Evolutionary conservation across 2,888 invertebrate genomes (phyloP).

Genomic region (Gymnocheta viridis): DNA sequence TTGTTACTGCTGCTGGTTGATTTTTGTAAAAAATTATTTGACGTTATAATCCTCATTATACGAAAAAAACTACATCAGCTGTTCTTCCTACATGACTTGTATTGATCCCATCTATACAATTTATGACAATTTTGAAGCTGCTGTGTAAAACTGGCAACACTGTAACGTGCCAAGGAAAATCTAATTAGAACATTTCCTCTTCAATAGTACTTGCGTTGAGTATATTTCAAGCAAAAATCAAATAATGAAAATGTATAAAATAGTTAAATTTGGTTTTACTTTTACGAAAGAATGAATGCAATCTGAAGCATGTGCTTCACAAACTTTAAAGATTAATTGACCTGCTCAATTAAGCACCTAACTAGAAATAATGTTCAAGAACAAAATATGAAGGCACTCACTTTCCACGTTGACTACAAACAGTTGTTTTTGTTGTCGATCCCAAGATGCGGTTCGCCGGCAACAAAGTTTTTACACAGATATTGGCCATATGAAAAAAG

Average conservation of each 20-base stretch:
- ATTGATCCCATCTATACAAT: no score
- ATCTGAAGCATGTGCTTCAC: slow-evolving; percentile 19
- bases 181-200: slow-evolving; percentile 29
- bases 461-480: slow-evolving; percentile 71
- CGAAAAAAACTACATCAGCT: no score
- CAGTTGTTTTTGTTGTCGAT: slow-evolving; percentile 65
- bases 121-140: no score
- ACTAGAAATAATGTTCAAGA: background rate
- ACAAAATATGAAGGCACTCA: no score
- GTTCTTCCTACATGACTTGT: no score
- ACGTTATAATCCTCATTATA: no score
- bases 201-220: background rate
- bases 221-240: background rate
- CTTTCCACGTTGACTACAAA: slow-evolving; percentile 71
- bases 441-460: slow-evolving; percentile 72
- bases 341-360: background rate
- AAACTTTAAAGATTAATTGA: background rate
- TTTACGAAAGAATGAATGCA: background rate
- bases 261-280: background rate
- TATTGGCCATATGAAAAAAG: slow-evolving; percentile 71
- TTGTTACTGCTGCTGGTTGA: no score
- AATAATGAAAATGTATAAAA: background rate
- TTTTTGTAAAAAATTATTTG: no score
- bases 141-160: no score
- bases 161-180: no score